These are phyloP conservation scores for Solea senegalensis DNA, from an alignment of 2,113 vertebrate genomes.

Conservation along the genomic window DNA sequence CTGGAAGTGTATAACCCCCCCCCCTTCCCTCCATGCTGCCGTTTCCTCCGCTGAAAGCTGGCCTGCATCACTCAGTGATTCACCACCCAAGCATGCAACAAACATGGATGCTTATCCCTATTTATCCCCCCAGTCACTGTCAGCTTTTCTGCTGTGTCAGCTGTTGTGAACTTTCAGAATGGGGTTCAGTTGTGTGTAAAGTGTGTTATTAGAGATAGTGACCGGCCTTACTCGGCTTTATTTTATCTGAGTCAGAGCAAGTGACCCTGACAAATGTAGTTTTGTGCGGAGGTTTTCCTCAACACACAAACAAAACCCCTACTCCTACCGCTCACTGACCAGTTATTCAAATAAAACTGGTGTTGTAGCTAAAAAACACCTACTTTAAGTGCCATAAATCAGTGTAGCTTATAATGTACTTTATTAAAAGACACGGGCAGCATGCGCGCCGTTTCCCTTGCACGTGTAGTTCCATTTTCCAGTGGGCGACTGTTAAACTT, in stretches of 20 bases:
- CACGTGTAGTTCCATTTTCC: not conserved
- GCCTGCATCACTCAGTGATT: conserved; percentile 62
- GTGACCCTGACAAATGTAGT: not conserved
- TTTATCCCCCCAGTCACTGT: conserved; percentile 43
- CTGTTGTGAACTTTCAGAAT: conserved; percentile 26
- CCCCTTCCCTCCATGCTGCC: conserved; percentile 40
- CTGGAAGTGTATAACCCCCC: conserved; percentile 50
- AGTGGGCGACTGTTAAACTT: too few species aligned
- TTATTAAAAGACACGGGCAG: not conserved
- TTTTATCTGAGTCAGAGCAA: too few species aligned
- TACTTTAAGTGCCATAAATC: not conserved
- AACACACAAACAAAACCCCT: not conserved
- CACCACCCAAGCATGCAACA: conserved; percentile 62
- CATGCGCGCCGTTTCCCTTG: not conserved
- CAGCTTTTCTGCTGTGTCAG: conserved; percentile 63
- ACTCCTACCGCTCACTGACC: not conserved
- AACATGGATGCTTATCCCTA: conserved; percentile 54
- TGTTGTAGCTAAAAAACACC: not conserved
- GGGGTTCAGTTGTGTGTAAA: conserved; percentile 11
- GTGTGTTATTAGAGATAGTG: not conserved
- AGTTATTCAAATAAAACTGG: not conserved
- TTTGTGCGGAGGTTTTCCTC: not conserved
- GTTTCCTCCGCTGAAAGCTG: conserved; percentile 65
- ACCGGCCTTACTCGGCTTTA: too few species aligned
- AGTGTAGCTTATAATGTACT: not conserved